These are phyloP conservation scores for Heteromormyrus szaboi DNA, from an alignment of 2,797 vertebrate species.

Conservation along the genomic window DNA sequence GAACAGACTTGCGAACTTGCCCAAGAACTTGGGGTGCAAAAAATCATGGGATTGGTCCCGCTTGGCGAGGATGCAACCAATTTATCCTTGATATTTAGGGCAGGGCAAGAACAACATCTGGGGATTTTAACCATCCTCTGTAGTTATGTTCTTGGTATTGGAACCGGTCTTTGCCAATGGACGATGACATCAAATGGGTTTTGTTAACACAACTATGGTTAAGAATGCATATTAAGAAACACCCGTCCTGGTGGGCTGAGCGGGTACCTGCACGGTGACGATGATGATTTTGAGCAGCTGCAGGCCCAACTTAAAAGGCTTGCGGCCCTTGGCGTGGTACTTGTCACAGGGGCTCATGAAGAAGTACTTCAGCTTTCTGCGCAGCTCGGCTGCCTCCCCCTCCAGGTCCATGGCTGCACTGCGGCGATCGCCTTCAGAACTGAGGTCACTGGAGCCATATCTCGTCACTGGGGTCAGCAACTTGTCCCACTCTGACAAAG, in stretches of 20 bases:
- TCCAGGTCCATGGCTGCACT: slow-evolving; percentile 34
- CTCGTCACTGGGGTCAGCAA: slow-evolving; percentile 56
- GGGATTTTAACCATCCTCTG: not conserved
- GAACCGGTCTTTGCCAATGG: not conserved
- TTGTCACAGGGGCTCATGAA: slow-evolving; percentile 95
- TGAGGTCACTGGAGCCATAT: slow-evolving; percentile 60
- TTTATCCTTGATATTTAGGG: not conserved
- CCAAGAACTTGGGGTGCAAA: not conserved
- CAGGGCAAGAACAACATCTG: not conserved
- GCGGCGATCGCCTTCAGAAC: slow-evolving; percentile 14
- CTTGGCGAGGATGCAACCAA: not conserved
- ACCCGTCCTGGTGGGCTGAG: not conserved
- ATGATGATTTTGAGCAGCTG: slow-evolving; percentile 83
- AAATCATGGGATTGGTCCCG: not conserved
- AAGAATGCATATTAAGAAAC: not conserved
- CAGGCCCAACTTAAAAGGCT: slow-evolving; percentile 80
- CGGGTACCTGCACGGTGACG: slow-evolving; percentile 77
- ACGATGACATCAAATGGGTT: not conserved
- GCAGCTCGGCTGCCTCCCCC: slow-evolving; percentile 70
- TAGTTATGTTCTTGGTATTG: not conserved
- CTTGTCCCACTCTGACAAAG: slow-evolving; percentile 60
- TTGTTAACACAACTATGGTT: not conserved
- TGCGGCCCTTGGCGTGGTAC: slow-evolving; percentile 81
- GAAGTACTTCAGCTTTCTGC: slow-evolving; percentile 84
- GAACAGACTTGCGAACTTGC: not conserved